Evolutionary conservation across 2,888 invertebrate species (phyloP).

Genomic region (Cephus pygmeus): DNA sequence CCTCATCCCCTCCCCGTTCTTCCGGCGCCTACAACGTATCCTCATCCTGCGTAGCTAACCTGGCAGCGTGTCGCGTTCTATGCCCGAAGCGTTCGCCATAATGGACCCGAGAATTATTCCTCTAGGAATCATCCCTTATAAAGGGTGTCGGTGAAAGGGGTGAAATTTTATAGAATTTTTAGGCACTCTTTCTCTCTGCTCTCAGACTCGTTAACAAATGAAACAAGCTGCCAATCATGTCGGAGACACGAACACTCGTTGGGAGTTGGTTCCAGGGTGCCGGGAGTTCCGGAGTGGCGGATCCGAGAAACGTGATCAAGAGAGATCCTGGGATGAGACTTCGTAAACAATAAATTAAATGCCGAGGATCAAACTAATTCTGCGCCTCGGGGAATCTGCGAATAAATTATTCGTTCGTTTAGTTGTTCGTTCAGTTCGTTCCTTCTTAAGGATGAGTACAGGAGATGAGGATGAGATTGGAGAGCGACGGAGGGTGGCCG

Average conservation of each 20-base stretch:
- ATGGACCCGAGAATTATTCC: not conserved
- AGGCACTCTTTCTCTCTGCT: not conserved
- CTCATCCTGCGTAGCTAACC: conserved; percentile 12
- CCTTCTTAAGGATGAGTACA: not conserved
- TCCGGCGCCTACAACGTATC: conserved; percentile 16
- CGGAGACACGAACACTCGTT: not conserved
- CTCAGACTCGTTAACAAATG: not conserved
- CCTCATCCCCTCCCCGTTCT: conserved; percentile 12
- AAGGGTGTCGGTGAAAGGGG: not conserved
- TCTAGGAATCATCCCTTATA: not conserved
- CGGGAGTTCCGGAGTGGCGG: not conserved
- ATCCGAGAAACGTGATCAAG: conserved; percentile 22
- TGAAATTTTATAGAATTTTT: not conserved
- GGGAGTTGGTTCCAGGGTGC: not conserved
- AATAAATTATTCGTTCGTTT: conserved; percentile 24
- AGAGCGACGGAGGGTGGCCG: not conserved
- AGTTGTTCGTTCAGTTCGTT: conserved; percentile 6
- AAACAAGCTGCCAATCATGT: not conserved
- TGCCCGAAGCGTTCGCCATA: not conserved
- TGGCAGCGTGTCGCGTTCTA: conserved; percentile 15
- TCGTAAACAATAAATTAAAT: conserved; percentile 26
- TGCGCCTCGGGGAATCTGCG: conserved; percentile 22
- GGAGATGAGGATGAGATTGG: conserved; percentile 1
- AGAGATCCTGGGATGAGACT: conserved; percentile 17
- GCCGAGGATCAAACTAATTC: conserved; percentile 25